Evolutionary conservation across 2,888 invertebrate species (phyloP), one percentile per base, ranked within the genome.

Genomic region (Drosophila incognita): DNA sequence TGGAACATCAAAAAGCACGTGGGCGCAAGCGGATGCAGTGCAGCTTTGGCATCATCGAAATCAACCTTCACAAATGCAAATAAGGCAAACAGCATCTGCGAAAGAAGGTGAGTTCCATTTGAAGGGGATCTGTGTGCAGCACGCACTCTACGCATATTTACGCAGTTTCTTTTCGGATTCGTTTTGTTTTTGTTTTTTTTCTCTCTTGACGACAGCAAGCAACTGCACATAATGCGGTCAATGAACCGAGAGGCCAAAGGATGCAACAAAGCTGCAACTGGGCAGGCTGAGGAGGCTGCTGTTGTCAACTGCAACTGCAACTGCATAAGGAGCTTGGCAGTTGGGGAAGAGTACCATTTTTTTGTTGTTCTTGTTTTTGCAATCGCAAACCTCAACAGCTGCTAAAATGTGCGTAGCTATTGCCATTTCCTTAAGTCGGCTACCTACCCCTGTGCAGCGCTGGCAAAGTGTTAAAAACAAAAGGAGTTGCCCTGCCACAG

Each of bases 381-480:
- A 79, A 67, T 71, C 48, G 71, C 60, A 74, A 87, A 79, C 85
- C 85, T 87, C 85, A 88, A 88, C 87, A 87, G 88, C 84, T 87
- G 87, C 87, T 88, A 81, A 88, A 88, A 88, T 88, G 87, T 88
- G 87, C 88, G 87, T 88, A 86, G 77, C 81, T 74, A 54, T 80
- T 80, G 76, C 80, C 76, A 74, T 74, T 80, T 80, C 80, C 80
- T 80, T 69, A 36, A 64, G 56, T 59, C 68, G 58, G 35, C 53
- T 42, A 85, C 74, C 87, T 79, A 82, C 81, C 81, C 82, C 74
- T 38, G 62, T 46, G 38, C 24, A 38, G n/a, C 27, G 62, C 56
- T 51, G 74, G 72, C 81, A 81, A 85, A 88, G 89, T 88, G 87
- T 88, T 84, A 88, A 87, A 87, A 87, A 87, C 87, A 88, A 88